These are phyloP conservation scores for Poecilia velifera DNA, from an alignment of 2,797 vertebrate genomes.

Conservation along the genomic window DNA sequence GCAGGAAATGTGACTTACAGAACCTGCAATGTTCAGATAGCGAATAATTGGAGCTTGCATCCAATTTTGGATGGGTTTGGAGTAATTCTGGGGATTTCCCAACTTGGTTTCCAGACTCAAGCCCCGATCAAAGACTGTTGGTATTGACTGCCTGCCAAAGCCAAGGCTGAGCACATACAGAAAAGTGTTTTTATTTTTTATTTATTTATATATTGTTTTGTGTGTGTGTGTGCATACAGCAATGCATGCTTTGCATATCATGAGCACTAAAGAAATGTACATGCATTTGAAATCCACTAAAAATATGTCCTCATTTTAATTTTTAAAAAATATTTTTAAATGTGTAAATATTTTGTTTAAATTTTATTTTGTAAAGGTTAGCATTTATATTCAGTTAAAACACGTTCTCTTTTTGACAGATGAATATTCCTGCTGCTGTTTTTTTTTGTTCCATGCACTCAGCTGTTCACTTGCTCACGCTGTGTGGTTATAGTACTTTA, in stretches of 20 bases:
- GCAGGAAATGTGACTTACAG: constrained; percentile 57
- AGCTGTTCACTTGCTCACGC: constrained; percentile 18
- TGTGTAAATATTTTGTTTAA: not conserved
- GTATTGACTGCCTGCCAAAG: constrained; percentile 22
- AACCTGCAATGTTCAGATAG: constrained; percentile 38
- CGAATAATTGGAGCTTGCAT: constrained; percentile 32
- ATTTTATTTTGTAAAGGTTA: not conserved
- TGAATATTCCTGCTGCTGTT: constrained; percentile 29
- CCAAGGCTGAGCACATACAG: constrained; percentile 7
- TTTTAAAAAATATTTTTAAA: not conserved
- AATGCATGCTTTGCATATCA: constrained; percentile 1
- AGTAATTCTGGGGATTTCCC: constrained; percentile 33
- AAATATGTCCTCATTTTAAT: not conserved
- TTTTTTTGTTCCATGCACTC: constrained; percentile 41
- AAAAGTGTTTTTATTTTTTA: not conserved
- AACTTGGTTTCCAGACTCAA: not conserved
- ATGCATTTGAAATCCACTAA: not conserved
- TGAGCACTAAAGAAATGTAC: not conserved
- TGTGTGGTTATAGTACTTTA: constrained; percentile 14
- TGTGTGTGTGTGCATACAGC: constrained; percentile 7
- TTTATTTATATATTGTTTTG: not conserved
- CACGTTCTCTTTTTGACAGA: constrained; percentile 34
- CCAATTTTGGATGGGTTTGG: constrained; percentile 12
- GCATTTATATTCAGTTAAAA: constrained; percentile 4
- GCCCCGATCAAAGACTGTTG: constrained; percentile 15